These are phyloP conservation scores for Arvicanthis niloticus DNA, from an alignment of 2,113 vertebrate species.

Conservation along the genomic window DNA sequence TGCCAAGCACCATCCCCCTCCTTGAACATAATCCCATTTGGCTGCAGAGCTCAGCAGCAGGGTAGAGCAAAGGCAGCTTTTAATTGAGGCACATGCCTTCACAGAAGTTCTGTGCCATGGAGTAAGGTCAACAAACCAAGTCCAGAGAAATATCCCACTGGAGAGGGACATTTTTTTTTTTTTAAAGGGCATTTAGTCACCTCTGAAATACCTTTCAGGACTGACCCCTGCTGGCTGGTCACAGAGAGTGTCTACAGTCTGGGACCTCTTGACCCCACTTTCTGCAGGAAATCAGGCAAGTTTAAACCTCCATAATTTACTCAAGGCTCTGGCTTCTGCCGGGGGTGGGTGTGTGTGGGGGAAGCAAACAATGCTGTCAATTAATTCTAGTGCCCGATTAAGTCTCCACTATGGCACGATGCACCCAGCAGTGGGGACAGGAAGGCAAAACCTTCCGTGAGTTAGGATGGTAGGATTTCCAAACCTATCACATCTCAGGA, in stretches of 20 bases:
- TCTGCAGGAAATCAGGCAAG: slow-evolving; percentile 90
- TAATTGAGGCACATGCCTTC: slow-evolving; percentile 45
- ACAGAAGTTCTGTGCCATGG: slow-evolving; percentile 5
- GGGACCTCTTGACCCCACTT: slow-evolving; percentile 91
- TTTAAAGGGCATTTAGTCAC: slow-evolving; percentile 85
- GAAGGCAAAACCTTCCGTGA: neutral
- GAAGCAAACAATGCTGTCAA: slow-evolving; percentile 86
- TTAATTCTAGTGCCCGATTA: slow-evolving; percentile 86
- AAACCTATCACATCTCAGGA: neutral
- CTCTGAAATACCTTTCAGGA: slow-evolving; percentile 88
- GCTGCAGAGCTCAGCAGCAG: neutral
- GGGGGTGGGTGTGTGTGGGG: neutral
- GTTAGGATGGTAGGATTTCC: neutral
- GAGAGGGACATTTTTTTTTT: slow-evolving; percentile 73
- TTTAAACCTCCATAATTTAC: slow-evolving; percentile 89
- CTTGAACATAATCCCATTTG: neutral
- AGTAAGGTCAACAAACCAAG: slow-evolving; percentile 82
- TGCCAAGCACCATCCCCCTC: neutral
- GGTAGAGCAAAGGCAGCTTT: neutral
- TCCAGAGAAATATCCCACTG: slow-evolving; percentile 54
- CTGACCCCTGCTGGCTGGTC: slow-evolving; percentile 89
- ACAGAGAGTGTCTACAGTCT: slow-evolving; percentile 90
- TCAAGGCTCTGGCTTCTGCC: slow-evolving; percentile 86
- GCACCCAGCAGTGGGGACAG: slow-evolving; percentile 44
- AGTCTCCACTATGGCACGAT: slow-evolving; percentile 79